phyloP scores from a whole-genome alignment of 2,113 vertebrate genomes.

The Cephalopterus ornatus region DNA sequence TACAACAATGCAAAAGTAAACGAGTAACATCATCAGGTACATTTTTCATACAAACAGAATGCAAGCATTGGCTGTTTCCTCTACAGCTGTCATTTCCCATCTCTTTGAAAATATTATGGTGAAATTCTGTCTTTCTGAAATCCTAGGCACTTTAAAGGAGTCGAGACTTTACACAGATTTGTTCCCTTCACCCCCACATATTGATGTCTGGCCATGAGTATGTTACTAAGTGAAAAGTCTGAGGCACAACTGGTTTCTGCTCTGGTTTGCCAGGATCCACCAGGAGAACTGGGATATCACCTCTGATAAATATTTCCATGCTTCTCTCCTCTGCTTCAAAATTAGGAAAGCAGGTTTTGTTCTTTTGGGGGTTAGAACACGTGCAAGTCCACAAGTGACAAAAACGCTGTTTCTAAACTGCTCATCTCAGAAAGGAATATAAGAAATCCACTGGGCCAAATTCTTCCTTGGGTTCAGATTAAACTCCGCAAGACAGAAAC shows the following conservation, averaged over 20 bases:
- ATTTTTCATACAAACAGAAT: background rate
- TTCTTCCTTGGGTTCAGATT: background rate
- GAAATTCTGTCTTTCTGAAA: background rate
- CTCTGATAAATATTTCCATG: background rate
- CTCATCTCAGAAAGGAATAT: background rate
- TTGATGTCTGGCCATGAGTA: background rate
- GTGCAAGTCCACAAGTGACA: background rate
- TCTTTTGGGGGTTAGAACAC: background rate
- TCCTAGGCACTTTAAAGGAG: background rate
- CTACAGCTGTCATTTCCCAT: background rate
- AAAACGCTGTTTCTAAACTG: background rate
- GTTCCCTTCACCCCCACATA: background rate
- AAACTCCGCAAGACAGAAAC: background rate
- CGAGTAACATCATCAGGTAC: background rate
- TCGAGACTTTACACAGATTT: background rate
- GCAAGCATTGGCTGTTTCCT: background rate
- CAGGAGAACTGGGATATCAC: background rate
- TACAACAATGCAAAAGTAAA: background rate
- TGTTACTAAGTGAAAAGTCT: background rate
- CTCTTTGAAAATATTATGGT: background rate
- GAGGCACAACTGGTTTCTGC: background rate
- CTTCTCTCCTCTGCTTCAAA: background rate
- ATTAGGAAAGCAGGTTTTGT: background rate
- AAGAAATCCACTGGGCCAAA: background rate
- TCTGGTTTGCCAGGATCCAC: background rate